These are phyloP conservation scores for Clitarchus hookeri DNA, from an alignment of 2,888 invertebrate species.

Conservation along the genomic window DNA sequence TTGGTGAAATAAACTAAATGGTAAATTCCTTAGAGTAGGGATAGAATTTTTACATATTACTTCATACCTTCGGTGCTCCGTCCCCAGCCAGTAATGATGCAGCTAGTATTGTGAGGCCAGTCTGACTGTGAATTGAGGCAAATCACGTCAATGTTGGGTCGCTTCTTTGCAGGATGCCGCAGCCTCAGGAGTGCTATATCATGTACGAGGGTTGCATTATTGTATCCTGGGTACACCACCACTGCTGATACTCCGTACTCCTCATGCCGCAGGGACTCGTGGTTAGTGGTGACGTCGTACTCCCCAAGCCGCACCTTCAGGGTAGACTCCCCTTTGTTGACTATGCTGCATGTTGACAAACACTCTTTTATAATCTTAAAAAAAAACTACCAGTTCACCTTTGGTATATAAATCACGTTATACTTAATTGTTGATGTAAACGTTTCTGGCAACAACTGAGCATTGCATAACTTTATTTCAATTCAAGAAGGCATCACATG, in stretches of 20 bases:
- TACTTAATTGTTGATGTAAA: too few species aligned
- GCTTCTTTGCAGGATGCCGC: slow-evolving; percentile 44
- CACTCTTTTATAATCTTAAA: neutral
- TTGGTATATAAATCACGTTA: too few species aligned
- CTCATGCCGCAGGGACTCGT: slow-evolving; percentile 52
- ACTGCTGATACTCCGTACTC: slow-evolving; percentile 49
- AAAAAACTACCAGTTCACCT: too few species aligned
- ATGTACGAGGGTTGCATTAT: slow-evolving; percentile 51
- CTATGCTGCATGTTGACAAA: slow-evolving; percentile 20
- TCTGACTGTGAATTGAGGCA: slow-evolving; percentile 50
- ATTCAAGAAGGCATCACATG: too few species aligned
- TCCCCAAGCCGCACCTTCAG: slow-evolving; percentile 55
- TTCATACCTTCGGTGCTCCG: slow-evolving; percentile 51
- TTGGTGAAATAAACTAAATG: too few species aligned
- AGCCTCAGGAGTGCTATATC: slow-evolving; percentile 54
- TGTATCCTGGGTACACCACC: slow-evolving; percentile 51
- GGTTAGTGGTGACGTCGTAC: slow-evolving; percentile 52
- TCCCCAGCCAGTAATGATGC: slow-evolving; percentile 56
- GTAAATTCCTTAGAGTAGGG: too few species aligned
- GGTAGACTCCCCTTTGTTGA: slow-evolving; percentile 22
- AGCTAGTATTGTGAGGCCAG: slow-evolving; percentile 43
- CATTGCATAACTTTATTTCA: too few species aligned
- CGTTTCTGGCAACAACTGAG: too few species aligned
- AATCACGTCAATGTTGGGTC: slow-evolving; percentile 52
- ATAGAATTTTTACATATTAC: too few species aligned